phyloP scores from a whole-genome alignment of 1,140 invertebrate species.

The Phymorhynchus buccinoides region DNA sequence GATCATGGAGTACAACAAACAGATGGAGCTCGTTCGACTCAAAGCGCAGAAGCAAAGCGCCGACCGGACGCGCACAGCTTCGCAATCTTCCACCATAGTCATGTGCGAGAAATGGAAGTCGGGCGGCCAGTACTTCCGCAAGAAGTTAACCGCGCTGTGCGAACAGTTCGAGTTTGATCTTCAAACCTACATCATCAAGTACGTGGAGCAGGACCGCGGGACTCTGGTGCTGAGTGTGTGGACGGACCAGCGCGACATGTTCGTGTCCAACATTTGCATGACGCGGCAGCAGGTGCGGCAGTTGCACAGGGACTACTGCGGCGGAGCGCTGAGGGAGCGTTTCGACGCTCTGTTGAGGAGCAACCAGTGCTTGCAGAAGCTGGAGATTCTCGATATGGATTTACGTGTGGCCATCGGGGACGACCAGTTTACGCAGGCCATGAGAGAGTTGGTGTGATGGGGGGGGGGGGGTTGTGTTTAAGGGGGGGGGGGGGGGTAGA shows the following conservation, averaged over 20 bases:
- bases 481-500: too few species aligned
- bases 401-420: slow-evolving; percentile 52
- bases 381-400: slow-evolving; percentile 51
- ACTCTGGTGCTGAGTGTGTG: slow-evolving; percentile 56
- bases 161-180: slow-evolving; percentile 50
- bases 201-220: slow-evolving; percentile 66
- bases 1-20: slow-evolving; percentile 52
- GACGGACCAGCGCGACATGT: slow-evolving; percentile 45
- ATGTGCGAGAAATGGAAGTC: slow-evolving; percentile 59
- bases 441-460: slow-evolving; percentile 50
- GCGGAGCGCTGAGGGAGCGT: slow-evolving; percentile 49
- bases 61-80: slow-evolving; percentile 12
- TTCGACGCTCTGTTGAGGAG: slow-evolving; percentile 53
- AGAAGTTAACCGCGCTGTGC: slow-evolving; percentile 51
- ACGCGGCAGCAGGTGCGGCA: slow-evolving; percentile 50
- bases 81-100: slow-evolving; percentile 15
- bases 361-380: slow-evolving; percentile 41
- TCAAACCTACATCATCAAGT: slow-evolving; percentile 58
- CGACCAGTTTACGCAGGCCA: slow-evolving; percentile 55
- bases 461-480: too few species aligned
- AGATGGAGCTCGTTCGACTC: slow-evolving; percentile 47
- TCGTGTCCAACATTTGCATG: slow-evolving; percentile 62
- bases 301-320: slow-evolving; percentile 51
- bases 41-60: slow-evolving; percentile 41
- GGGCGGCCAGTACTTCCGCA: slow-evolving; percentile 44